Conservation (phyloP, 2,797 vertebrate species). For the Mycteria americana region DNA sequence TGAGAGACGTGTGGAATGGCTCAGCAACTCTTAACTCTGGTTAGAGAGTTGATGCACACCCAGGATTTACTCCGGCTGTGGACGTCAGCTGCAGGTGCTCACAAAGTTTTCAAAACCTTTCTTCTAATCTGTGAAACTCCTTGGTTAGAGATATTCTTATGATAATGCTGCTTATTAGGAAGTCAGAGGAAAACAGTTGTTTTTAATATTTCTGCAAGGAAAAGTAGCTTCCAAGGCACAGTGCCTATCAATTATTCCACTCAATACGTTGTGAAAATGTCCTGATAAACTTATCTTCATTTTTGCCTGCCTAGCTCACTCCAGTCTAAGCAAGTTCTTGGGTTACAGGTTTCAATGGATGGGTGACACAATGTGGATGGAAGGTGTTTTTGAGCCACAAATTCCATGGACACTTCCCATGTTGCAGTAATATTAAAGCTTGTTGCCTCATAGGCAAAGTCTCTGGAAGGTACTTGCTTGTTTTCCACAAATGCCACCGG, state of each 20-base stretch:
- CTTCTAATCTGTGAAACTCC: background rate
- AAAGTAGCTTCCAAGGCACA: background rate
- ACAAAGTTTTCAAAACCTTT: background rate
- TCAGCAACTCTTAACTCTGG: background rate
- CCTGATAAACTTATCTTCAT: background rate
- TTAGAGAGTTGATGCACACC: background rate
- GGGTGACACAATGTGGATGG: background rate
- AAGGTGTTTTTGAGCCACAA: background rate
- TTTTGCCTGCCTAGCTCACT: background rate
- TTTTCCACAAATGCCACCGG: constrained; percentile 7
- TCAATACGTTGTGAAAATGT: constrained; percentile 1
- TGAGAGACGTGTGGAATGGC: background rate
- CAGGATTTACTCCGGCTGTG: background rate
- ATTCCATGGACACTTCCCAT: background rate
- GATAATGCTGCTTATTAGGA: background rate
- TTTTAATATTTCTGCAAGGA: background rate
- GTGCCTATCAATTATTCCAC: background rate
- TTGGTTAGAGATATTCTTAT: background rate
- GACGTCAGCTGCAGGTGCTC: background rate
- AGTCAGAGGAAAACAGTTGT: background rate
- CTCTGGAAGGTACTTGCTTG: background rate
- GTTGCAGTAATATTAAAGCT: constrained; percentile 8
- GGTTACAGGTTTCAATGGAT: constrained; percentile 7
- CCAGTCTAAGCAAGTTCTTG: constrained; percentile 11
- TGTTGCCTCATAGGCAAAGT: background rate